Percentiles rank a stretch among this genome's conserved stretches.
phyloP scores from a whole-genome alignment of 2,888 invertebrate species.

The Catocala fraxini region DNA sequence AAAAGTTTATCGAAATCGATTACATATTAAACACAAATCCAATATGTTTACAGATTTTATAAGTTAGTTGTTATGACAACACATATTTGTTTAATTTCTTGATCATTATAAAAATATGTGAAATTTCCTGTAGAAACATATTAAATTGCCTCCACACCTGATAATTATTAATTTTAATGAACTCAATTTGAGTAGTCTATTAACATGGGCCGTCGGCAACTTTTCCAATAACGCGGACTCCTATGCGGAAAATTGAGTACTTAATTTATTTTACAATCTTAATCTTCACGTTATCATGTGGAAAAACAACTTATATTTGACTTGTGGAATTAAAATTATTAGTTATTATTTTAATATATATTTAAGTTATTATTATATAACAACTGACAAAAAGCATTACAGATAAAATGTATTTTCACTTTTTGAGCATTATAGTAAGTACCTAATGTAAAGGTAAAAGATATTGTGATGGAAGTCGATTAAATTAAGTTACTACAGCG shows the following conservation, averaged over 20 bases:
- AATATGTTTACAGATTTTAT: too few species aligned
- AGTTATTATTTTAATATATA: too few species aligned
- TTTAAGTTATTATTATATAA: constrained; percentile 12
- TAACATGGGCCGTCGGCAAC: constrained; percentile 66
- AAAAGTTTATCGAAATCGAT: too few species aligned
- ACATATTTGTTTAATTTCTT: constrained; percentile 3
- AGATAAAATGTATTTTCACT: constrained; percentile 54
- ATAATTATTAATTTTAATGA: constrained; percentile 77
- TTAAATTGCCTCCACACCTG: constrained; percentile 39
- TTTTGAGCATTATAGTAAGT: constrained; percentile 61
- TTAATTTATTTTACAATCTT: constrained; percentile 69
- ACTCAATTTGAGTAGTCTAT: constrained; percentile 76
- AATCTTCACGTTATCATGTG: constrained; percentile 60
- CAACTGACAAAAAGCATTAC: constrained; percentile 30
- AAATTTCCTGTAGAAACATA: constrained; percentile 12
- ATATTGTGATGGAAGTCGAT: constrained; percentile 81
- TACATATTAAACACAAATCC: too few species aligned
- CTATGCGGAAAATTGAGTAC: constrained; percentile 64
- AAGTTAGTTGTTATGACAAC: neutral
- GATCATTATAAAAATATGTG: constrained; percentile 8
- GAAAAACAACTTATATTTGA: constrained; percentile 47
- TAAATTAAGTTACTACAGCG: constrained; percentile 86
- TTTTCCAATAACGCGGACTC: constrained; percentile 60
- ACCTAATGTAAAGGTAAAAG: constrained; percentile 78
- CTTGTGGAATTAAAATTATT: constrained; percentile 40